phyloP scores from a whole-genome alignment of 2,888 invertebrate species.

The Latrodectus hesperus region DNA sequence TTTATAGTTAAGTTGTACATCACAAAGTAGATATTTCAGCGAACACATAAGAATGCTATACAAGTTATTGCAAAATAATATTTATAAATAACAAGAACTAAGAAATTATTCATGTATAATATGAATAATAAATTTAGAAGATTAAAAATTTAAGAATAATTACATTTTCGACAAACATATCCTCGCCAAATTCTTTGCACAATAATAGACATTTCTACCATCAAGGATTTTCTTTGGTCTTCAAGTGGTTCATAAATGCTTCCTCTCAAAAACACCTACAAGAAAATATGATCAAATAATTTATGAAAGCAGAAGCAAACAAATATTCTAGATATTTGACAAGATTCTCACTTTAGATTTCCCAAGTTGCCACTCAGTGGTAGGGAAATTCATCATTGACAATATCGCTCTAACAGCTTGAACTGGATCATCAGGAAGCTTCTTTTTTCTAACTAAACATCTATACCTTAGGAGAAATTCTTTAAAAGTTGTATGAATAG shows the following conservation, averaged over 20 bases:
- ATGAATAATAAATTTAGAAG: too few relatives aligned
- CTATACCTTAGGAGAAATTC: slow-evolving; percentile 86
- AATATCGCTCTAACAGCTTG: slow-evolving; percentile 77
- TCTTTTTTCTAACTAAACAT: slow-evolving; percentile 77
- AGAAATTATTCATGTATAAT: too few relatives aligned
- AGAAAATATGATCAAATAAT: not conserved
- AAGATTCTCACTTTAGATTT: slow-evolving; percentile 80
- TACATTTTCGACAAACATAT: slow-evolving; percentile 80
- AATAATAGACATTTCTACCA: slow-evolving; percentile 82
- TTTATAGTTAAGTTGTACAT: too few relatives aligned
- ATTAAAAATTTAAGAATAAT: slow-evolving; percentile 2
- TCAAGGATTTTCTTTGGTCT: slow-evolving; percentile 83
- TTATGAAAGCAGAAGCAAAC: not conserved
- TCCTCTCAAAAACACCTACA: slow-evolving; percentile 83
- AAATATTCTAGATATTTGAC: not conserved
- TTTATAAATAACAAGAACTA: too few relatives aligned
- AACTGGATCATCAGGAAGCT: slow-evolving; percentile 52
- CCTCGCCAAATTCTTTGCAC: slow-evolving; percentile 86
- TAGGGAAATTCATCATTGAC: slow-evolving; percentile 81
- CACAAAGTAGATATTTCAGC: too few relatives aligned
- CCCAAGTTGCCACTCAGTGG: slow-evolving; percentile 90
- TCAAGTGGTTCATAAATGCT: slow-evolving; percentile 90
- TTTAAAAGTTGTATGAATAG: slow-evolving; percentile 86
- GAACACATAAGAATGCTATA: too few relatives aligned
- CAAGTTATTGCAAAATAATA: too few relatives aligned